A percentile compares a stretch with the other conserved stretches of the same genome.
These are phyloP conservation scores for Heliocidaris erythrogramma DNA, from an alignment of 35 echinoderm and acorn worm genomes.

Conservation along the genomic window DNA sequence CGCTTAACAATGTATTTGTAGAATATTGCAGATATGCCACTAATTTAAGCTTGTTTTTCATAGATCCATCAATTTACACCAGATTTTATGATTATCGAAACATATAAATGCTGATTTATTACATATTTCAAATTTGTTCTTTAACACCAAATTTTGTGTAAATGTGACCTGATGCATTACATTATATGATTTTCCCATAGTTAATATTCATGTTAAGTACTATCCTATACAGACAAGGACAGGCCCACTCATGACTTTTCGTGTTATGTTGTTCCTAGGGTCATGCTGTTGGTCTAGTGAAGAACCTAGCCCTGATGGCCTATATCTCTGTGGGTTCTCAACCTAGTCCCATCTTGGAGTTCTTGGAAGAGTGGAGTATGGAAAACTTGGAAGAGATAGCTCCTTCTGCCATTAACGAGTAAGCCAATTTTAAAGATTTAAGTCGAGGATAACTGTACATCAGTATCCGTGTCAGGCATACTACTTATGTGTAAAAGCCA, in stretches of 20 bases:
- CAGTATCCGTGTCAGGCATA: neutral
- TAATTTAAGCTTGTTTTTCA: no score
- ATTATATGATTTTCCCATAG: neutral
- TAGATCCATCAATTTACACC: no score
- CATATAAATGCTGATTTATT: no score
- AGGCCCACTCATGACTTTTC: neutral
- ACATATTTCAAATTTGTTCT: no score
- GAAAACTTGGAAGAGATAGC: slow-evolving; percentile 99
- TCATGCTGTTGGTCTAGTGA: slow-evolving; percentile 97
- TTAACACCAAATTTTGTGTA: no score
- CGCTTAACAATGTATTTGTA: no score
- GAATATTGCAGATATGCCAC: no score
- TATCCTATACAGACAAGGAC: neutral
- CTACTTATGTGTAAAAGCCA: no score
- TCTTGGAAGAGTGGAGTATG: slow-evolving; percentile 99
- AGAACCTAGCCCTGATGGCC: slow-evolving; percentile 99
- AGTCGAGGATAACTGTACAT: neutral
- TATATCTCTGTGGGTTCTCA: slow-evolving; percentile 98
- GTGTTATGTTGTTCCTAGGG: slow-evolving; percentile 57
- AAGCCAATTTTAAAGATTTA: slow-evolving; percentile 30
- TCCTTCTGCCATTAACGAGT: slow-evolving; percentile 96
- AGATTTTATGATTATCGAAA: no score
- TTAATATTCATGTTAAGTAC: neutral
- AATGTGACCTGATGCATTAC: no score
- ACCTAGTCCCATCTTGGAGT: slow-evolving; percentile 95